Conservation (phyloP, 2,797 vertebrate species). For the Pangasius larnaudii region DNA sequence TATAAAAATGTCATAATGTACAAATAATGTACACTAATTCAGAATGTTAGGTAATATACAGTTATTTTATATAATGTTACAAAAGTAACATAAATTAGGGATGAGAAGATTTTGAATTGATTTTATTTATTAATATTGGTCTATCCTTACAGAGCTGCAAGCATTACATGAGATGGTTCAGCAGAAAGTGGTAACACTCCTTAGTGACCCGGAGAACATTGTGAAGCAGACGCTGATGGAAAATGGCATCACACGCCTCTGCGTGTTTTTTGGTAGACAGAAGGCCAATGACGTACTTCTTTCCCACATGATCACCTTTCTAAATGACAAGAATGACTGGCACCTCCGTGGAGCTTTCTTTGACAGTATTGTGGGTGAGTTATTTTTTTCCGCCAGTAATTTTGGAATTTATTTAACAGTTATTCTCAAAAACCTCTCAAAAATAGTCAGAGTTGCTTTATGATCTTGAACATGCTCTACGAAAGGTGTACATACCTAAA, state of each 20-base stretch:
- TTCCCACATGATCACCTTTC: slow-evolving; percentile 98
- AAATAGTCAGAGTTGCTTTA: background rate
- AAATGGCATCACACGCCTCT: slow-evolving; percentile 95
- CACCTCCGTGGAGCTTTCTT: slow-evolving; percentile 97
- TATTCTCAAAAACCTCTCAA: background rate
- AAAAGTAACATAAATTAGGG: background rate
- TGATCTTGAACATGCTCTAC: background rate
- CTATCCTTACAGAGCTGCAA: slow-evolving; percentile 83
- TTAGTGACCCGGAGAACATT: slow-evolving; percentile 97
- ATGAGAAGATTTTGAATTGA: background rate
- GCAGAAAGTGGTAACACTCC: slow-evolving; percentile 97
- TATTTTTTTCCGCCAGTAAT: background rate
- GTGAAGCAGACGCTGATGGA: slow-evolving; percentile 98
- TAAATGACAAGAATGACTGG: slow-evolving; percentile 99
- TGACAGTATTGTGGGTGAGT: slow-evolving; percentile 95
- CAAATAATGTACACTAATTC: background rate
- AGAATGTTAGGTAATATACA: background rate
- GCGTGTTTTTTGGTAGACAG: slow-evolving; percentile 97
- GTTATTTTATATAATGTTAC: background rate
- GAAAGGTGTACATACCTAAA: background rate
- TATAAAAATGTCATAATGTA: background rate
- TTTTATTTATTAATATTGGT: slow-evolving; percentile 4
- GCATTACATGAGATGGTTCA: slow-evolving; percentile 98
- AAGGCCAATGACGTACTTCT: slow-evolving; percentile 97
- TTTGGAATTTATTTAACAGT: background rate